A percentile compares a stretch with the other conserved stretches of the same genome.
Evolutionary conservation across 2,888 invertebrate species (phyloP).

Genomic region (Leptopilina myrica): DNA sequence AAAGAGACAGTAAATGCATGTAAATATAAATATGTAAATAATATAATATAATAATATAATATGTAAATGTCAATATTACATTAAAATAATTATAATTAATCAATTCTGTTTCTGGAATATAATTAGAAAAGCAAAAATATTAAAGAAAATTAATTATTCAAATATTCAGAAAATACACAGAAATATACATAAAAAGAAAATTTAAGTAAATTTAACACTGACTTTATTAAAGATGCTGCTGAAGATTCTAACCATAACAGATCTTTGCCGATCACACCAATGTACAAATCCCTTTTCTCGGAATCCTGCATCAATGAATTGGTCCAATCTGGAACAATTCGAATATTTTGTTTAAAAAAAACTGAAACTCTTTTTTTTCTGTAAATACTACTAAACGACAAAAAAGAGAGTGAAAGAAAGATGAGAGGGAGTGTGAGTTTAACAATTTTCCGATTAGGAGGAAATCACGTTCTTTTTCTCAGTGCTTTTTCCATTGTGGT

Average conservation of each 20-base stretch:
- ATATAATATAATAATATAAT: too few relatives aligned
- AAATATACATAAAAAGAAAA: background rate
- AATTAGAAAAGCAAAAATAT: too few relatives aligned
- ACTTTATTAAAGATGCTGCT: constrained; percentile 71
- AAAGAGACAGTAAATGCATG: constrained; percentile 4
- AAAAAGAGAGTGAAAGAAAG: background rate
- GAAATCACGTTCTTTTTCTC: background rate
- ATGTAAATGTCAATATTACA: constrained; percentile 20
- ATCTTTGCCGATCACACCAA: constrained; percentile 73
- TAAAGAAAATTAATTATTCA: too few relatives aligned
- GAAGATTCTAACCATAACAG: constrained; percentile 72
- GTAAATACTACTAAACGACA: constrained; percentile 7
- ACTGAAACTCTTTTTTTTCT: background rate
- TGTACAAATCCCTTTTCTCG: constrained; percentile 71
- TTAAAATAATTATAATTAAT: constrained; percentile 11
- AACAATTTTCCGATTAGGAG: background rate
- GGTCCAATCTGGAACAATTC: constrained; percentile 69
- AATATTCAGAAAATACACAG: too few relatives aligned
- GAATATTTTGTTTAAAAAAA: constrained; percentile 10
- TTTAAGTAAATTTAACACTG: constrained; percentile 51
- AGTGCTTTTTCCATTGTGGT: background rate
- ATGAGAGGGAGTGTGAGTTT: constrained; percentile 16
- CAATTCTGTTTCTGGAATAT: background rate
- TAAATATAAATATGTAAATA: too few relatives aligned
- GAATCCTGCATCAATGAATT: constrained; percentile 69